Conservation (phyloP, 1,140 invertebrate genomes). For the Nasonia giraulti region DNA sequence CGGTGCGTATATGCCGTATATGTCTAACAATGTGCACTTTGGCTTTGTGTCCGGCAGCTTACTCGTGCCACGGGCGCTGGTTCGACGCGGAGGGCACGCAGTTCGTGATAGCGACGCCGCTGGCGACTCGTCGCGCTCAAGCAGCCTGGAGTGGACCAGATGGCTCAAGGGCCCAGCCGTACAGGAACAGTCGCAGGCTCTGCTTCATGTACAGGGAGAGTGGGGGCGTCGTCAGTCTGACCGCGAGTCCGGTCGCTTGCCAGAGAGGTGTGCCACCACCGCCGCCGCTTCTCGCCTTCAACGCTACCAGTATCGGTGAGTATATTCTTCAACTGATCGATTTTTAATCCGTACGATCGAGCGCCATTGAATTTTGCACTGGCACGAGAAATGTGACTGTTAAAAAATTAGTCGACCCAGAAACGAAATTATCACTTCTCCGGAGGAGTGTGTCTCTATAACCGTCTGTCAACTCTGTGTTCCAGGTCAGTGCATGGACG, state of each 20-base stretch:
- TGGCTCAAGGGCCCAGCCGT: slow-evolving; percentile 71
- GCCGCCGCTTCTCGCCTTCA: slow-evolving; percentile 74
- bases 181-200: slow-evolving; percentile 73
- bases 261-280: slow-evolving; percentile 72
- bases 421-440: neutral
- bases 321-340: slow-evolving; percentile 1
- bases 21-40: slow-evolving; percentile 6
- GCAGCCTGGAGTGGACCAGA: slow-evolving; percentile 69
- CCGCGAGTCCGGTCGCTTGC: slow-evolving; percentile 74
- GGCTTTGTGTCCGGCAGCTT: slow-evolving; percentile 76
- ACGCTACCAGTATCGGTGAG: slow-evolving; percentile 77
- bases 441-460: too few relatives aligned
- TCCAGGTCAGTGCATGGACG: slow-evolving; percentile 72
- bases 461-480: neutral
- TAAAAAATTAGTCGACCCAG: neutral
- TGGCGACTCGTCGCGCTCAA: slow-evolving; percentile 74
- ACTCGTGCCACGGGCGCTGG: slow-evolving; percentile 90
- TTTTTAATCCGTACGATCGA: neutral
- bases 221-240: slow-evolving; percentile 73
- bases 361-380: too few relatives aligned
- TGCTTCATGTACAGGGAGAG: slow-evolving; percentile 77
- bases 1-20: neutral
- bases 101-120: slow-evolving; percentile 85
- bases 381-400: too few relatives aligned
- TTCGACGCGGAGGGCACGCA: slow-evolving; percentile 80